Conservation (phyloP, 2,888 invertebrate species). For the Dichetophora obliterata region DNA sequence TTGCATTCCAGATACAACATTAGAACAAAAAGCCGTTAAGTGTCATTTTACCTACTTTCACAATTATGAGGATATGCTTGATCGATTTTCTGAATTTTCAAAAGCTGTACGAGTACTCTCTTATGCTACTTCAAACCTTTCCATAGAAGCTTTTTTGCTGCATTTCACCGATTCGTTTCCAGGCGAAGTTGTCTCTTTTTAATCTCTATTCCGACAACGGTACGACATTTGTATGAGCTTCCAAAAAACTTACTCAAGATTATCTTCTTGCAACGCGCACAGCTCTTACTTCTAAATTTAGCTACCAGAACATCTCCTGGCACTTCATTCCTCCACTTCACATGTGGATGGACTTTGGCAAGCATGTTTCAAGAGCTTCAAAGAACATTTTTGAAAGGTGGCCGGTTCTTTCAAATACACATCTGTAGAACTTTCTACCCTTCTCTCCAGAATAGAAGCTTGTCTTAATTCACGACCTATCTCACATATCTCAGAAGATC, state of each 20-base stretch:
- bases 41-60: too few species aligned
- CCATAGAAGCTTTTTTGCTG: slow-evolving; percentile 41
- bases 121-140: slow-evolving; percentile 24
- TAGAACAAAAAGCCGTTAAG: too few species aligned
- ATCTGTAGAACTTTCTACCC: slow-evolving; percentile 37
- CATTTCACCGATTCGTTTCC: slow-evolving; percentile 39
- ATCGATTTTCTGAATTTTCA: not conserved
- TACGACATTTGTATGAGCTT: slow-evolving; percentile 43
- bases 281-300: not conserved
- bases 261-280: not conserved
- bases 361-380: not conserved
- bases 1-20: too few species aligned
- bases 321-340: slow-evolving; percentile 6
- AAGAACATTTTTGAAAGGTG: not conserved
- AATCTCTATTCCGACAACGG: slow-evolving; percentile 44
- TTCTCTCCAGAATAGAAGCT: slow-evolving; percentile 31
- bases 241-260: slow-evolving; percentile 27
- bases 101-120: slow-evolving; percentile 1
- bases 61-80: too few species aligned
- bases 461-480: slow-evolving; percentile 39
- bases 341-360: slow-evolving; percentile 18
- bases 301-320: not conserved
- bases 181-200: slow-evolving; percentile 37
- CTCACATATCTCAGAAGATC: slow-evolving; percentile 31
- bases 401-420: slow-evolving; percentile 4